A percentile compares a stretch with the other conserved stretches of the same genome.
These are phyloP conservation scores for Gallinago undulata DNA, from an alignment of 2,113 vertebrate genomes.

Conservation along the genomic window DNA sequence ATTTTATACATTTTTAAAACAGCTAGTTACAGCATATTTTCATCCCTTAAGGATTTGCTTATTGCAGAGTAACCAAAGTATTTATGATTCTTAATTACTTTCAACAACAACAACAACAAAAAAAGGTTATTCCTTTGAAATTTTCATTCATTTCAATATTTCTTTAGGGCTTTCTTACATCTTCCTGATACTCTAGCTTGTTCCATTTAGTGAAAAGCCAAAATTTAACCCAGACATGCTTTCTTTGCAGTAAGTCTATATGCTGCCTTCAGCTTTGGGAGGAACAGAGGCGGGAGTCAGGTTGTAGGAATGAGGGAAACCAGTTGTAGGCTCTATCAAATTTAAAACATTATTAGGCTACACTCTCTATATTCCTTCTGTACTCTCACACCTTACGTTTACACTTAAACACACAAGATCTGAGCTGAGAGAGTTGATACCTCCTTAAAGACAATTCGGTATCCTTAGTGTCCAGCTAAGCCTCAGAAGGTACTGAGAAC, in stretches of 20 bases:
- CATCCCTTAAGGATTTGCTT: background rate
- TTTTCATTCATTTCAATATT: background rate
- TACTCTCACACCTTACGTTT: background rate
- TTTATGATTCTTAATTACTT: background rate
- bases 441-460: background rate
- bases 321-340: background rate
- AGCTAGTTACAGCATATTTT: background rate
- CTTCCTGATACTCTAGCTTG: background rate
- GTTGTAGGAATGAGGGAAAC: background rate
- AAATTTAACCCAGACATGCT: background rate
- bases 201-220: background rate
- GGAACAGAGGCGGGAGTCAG: background rate
- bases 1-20: background rate
- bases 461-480: background rate
- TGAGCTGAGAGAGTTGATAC: background rate
- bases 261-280: background rate
- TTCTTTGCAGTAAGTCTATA: background rate
- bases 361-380: background rate
- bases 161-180: background rate
- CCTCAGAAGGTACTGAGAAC: background rate
- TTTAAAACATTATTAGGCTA: background rate
- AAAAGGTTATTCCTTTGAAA: background rate
- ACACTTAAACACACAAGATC: background rate
- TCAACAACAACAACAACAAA: background rate
- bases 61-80: conserved; percentile 36